phyloP scores from a whole-genome alignment of 2,113 vertebrate genomes.

The Setophaga petechia region DNA sequence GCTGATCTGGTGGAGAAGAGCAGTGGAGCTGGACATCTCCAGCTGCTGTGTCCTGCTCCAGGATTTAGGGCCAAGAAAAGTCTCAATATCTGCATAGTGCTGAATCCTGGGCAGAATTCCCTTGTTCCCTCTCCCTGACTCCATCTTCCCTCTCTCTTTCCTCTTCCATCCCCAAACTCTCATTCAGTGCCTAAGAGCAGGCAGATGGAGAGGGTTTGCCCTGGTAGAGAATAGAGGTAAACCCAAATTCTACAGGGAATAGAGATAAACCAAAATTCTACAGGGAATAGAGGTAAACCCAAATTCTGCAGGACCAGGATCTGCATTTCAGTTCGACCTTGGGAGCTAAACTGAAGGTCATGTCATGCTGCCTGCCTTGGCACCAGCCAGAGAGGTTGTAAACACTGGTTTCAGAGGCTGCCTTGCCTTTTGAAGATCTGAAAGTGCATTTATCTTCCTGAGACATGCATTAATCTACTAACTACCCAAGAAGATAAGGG shows the following conservation, averaged over 20 bases:
- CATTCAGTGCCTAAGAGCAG: neutral
- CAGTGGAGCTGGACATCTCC: neutral
- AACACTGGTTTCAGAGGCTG: constrained; percentile 32
- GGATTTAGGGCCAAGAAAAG: neutral
- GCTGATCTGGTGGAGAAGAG: neutral
- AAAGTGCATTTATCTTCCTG: constrained; percentile 54
- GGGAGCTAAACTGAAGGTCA: neutral
- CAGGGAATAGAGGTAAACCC: neutral
- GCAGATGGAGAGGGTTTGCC: neutral
- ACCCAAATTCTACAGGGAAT: neutral
- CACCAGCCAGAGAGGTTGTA: neutral
- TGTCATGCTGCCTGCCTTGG: neutral
- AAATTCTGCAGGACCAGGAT: rapidly evolving
- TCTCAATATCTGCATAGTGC: rapidly evolving
- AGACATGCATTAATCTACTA: constrained; percentile 52
- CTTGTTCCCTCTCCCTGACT: neutral
- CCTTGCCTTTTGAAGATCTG: constrained; percentile 50
- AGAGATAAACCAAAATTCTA: neutral
- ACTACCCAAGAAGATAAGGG: constrained; percentile 14
- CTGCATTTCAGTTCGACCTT: neutral
- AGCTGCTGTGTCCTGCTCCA: neutral
- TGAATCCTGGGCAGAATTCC: neutral
- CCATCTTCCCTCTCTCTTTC: neutral
- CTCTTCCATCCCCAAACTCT: neutral
- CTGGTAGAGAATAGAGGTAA: neutral